phyloP scores from a whole-genome alignment of 2,888 invertebrate species.

The Cyrtodaria siliqua region DNA sequence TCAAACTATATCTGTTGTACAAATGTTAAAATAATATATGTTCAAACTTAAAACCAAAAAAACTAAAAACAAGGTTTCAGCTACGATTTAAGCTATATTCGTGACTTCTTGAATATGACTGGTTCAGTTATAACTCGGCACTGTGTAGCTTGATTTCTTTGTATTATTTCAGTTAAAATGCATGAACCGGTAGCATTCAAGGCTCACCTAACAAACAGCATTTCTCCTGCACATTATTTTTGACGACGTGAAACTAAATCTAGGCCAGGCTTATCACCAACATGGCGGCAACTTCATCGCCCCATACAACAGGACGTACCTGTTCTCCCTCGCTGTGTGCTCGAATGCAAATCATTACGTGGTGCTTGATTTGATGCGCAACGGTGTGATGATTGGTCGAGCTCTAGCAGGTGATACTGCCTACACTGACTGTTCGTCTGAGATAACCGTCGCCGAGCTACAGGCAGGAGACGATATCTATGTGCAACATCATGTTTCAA shows the following conservation, averaged over 20 bases:
- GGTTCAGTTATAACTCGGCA: too few species aligned
- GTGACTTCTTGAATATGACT: too few species aligned
- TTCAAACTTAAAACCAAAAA: too few species aligned
- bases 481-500: conserved; percentile 21
- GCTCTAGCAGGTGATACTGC: conserved; percentile 34
- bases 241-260: conserved; percentile 34
- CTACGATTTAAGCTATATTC: too few species aligned
- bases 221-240: conserved; percentile 27
- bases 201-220: conserved; percentile 13
- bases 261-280: conserved; percentile 25
- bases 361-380: conserved; percentile 29
- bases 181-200: conserved; percentile 32
- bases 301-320: conserved; percentile 25
- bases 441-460: conserved; percentile 21
- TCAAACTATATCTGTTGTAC: too few species aligned
- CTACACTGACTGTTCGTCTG: conserved; percentile 34
- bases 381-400: conserved; percentile 24
- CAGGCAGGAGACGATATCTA: conserved; percentile 27
- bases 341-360: conserved; percentile 21
- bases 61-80: too few species aligned
- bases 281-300: conserved; percentile 22
- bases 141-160: too few species aligned
- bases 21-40: too few species aligned
- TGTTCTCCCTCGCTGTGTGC: conserved; percentile 39
- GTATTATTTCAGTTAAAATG: too few species aligned